phyloP scores from a whole-genome alignment of 2,888 invertebrate species.

The Lobophora halterata region DNA sequence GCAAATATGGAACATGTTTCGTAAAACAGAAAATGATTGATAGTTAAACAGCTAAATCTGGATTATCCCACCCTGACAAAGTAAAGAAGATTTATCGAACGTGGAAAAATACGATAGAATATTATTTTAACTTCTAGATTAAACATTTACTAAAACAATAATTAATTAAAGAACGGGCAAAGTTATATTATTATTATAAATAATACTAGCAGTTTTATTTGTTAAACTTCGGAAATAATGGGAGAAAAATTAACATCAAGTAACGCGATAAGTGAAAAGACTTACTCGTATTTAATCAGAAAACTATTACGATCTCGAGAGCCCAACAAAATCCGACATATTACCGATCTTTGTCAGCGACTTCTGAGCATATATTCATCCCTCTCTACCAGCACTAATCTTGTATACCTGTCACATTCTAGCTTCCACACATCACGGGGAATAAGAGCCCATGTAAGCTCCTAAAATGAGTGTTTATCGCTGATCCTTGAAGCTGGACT shows the following conservation, averaged over 20 bases:
- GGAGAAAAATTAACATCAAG: slow-evolving; percentile 21
- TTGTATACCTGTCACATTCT: slow-evolving; percentile 55
- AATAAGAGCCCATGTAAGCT: slow-evolving; percentile 63
- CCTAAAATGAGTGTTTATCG: slow-evolving; percentile 75
- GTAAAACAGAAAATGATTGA: slow-evolving; percentile 17
- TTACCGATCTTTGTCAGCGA: slow-evolving; percentile 40
- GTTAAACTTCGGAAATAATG: no score
- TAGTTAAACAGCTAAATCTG: slow-evolving; percentile 12
- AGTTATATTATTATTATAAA: no score
- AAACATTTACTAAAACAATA: no score
- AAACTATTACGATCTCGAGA: slow-evolving; percentile 46
- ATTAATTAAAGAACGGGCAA: no score
- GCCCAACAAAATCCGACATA: slow-evolving; percentile 40
- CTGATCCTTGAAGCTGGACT: slow-evolving; percentile 62
- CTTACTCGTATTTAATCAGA: slow-evolving; percentile 35
- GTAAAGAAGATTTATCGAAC: slow-evolving; percentile 6
- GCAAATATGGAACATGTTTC: slow-evolving; percentile 5
- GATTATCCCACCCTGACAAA: slow-evolving; percentile 5
- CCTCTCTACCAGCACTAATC: slow-evolving; percentile 48
- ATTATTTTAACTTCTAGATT: no score
- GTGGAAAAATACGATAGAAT: background rate
- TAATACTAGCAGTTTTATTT: no score
- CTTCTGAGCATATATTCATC: slow-evolving; percentile 39
- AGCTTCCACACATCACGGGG: slow-evolving; percentile 63
- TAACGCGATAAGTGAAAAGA: slow-evolving; percentile 28